Base-by-base conservation (phyloP, 1,140 invertebrate genomes). In the Adoxophyes honmai region DNA sequence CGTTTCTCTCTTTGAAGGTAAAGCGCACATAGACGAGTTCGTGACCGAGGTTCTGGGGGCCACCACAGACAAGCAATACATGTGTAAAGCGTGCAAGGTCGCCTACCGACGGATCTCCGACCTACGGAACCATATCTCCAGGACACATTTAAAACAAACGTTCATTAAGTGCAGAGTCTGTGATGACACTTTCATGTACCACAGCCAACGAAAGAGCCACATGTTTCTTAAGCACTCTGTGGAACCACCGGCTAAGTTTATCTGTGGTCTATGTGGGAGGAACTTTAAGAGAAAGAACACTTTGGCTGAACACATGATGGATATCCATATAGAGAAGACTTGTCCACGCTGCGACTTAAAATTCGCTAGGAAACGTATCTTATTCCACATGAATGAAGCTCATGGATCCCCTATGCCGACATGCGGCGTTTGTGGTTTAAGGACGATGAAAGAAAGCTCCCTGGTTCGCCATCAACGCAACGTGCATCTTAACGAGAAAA, bases 401-500 rank as follows among this genome's bases (percentile, higher is more conserved):
- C 68, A 70, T 33, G 61, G 59, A 0, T 51, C 60, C 3, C 56
- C 53, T 1, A 64, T 64, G 55, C 64, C 64, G 0, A 64, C 64
- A 0, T 70, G 68, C 21, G 61, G 56, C 0, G 34, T 60, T 4
- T 70, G 68, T 13, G 68, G 64, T 1, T 21, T 60, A 0, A 51
- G 58, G 11, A 44, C 61, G n/a, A 1, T 62, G 2, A 37, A 51
- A 37, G 33, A 62, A 15, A 66, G 61, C 57, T 34, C 56, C 4
- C 18, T 70, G 0, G 21, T 65, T 5, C 35, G 94, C 68, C 95
- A 95, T 60, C 94, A 95, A 63, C 86, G 92, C 64, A 88, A 92
- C 0, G 94, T 94, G 68, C 94, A 95, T 68, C 93, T 92, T 0
- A 92, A 93, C 0, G 92, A 94, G 55, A 95, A 95, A 66, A 92